Base-by-base conservation (phyloP, 2,113 vertebrate species). In the Platysteira castanea region DNA sequence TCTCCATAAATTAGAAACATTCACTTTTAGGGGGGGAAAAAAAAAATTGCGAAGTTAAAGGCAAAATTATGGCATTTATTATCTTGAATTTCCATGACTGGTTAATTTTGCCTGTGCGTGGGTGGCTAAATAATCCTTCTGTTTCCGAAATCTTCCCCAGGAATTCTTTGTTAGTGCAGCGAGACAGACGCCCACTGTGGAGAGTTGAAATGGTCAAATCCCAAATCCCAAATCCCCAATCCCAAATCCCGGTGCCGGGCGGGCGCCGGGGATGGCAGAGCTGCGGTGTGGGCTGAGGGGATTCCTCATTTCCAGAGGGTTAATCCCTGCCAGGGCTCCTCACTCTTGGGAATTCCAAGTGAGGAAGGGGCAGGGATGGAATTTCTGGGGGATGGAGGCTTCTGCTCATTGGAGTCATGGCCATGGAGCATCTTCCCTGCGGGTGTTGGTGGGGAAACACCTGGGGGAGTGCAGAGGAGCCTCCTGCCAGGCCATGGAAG, bases 21-120 rank as follows among this genome's bases (percentile, higher is more conserved):
- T 93, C 93, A 37, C 53, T 85, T 96, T 57, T 33, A 52, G 24
- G 44, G 13, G 13, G 5, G 15, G 1, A 28, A 77, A 59, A 42
- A 57, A 60, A 52, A 54, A 83, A 28, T 4, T 9, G 6, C 22
- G 3, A 80, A 90, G 90, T 94, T 92, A 50, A 95, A 87, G 91
- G 94, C 94, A 23, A 92, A 96, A 89, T 59, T 7, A 87, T 95
- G 92, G 83, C 81, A 84, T 95, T 97, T 95, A 94, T 96, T 96
- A 95, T 94, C 91, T 95, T 94, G 78, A 93, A 87, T 93, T 97
- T 96, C 89, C 96, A 92, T 92, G 95, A 92, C 50, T 91, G 50
- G 75, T 93, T 97, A 73, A 76, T 92, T 97, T 90, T 56, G 76
- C 13, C 64, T 88, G 56, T 21, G 77, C 69, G 90, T 95, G 88